Conservation (phyloP, 2,797 vertebrate genomes). For the Phylloscopus collybita region DNA sequence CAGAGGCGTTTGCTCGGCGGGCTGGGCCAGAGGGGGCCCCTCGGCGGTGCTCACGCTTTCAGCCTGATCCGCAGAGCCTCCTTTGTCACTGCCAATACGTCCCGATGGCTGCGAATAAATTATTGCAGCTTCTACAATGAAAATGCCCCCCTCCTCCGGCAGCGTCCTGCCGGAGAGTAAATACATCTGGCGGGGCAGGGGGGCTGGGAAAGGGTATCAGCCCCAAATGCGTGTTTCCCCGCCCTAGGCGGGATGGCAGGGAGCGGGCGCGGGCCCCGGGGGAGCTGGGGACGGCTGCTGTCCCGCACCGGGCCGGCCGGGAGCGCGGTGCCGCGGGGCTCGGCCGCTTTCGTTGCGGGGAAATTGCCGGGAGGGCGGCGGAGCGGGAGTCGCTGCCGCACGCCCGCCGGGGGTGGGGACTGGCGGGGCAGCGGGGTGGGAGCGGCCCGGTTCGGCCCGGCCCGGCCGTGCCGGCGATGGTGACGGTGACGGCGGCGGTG, state of each 20-base stretch:
- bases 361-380: rapidly evolving
- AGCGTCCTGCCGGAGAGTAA: not conserved
- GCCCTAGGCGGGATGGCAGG: not conserved
- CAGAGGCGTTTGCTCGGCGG: not conserved
- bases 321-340: not conserved
- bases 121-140: conserved; percentile 45
- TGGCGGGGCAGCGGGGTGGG: not conserved
- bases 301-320: not conserved
- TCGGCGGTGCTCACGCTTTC: not conserved
- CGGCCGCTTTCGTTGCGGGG: not conserved
- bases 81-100: conserved; percentile 67
- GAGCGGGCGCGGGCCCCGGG: not conserved
- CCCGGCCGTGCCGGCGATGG: not conserved
- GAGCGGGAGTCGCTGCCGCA: not conserved
- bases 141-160: not conserved
- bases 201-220: not conserved
- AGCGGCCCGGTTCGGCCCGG: not conserved
- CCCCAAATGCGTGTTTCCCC: not conserved
- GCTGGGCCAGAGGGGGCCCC: not conserved
- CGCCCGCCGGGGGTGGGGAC: not conserved
- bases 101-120: conserved; percentile 60
- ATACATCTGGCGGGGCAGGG: not conserved
- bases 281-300: not conserved
- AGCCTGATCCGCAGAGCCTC: conserved; percentile 34
- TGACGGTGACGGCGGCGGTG: not conserved